A percentile compares a stretch with the other conserved stretches of the same genome.
phyloP scores from a whole-genome alignment of 2,888 invertebrate species.

The Melangyna quadrimaculata region DNA sequence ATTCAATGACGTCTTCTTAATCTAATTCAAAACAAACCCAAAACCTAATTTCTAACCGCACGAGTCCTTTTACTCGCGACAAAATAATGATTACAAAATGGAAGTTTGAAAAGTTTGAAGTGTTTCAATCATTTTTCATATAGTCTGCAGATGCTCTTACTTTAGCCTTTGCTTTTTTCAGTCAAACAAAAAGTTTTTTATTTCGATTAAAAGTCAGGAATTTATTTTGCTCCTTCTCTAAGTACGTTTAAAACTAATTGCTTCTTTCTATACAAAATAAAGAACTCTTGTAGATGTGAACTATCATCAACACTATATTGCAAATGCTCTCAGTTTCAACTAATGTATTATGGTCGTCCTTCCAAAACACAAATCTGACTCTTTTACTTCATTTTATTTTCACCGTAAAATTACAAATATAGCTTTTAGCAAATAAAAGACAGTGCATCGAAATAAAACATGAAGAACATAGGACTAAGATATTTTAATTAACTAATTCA shows the following conservation, averaged over 20 bases:
- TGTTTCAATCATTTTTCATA: slow-evolving; percentile 51
- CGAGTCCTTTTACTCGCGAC: not conserved
- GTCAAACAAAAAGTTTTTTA: slow-evolving; percentile 56
- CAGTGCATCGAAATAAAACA: too few relatives aligned
- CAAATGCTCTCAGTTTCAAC: not conserved
- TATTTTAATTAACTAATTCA: too few relatives aligned
- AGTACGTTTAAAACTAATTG: not conserved
- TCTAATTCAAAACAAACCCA: not conserved
- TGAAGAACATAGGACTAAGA: too few relatives aligned
- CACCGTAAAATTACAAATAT: too few relatives aligned
- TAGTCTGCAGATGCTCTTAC: slow-evolving; percentile 7
- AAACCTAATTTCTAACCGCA: not conserved
- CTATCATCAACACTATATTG: not conserved
- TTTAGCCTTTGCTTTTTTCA: slow-evolving; percentile 24
- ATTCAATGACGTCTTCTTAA: not conserved
- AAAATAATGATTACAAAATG: slow-evolving; percentile 23
- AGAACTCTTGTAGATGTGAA: not conserved
- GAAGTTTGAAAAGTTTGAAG: slow-evolving; percentile 44
- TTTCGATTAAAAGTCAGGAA: slow-evolving; percentile 57
- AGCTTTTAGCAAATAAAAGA: too few relatives aligned
- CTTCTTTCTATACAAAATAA: not conserved
- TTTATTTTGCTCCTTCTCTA: not conserved
- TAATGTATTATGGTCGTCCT: too few relatives aligned
- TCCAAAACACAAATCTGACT: too few relatives aligned
- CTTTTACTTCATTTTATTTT: too few relatives aligned